phyloP scores from a whole-genome alignment of 2,113 vertebrate species.

The Theropithecus gelada region DNA sequence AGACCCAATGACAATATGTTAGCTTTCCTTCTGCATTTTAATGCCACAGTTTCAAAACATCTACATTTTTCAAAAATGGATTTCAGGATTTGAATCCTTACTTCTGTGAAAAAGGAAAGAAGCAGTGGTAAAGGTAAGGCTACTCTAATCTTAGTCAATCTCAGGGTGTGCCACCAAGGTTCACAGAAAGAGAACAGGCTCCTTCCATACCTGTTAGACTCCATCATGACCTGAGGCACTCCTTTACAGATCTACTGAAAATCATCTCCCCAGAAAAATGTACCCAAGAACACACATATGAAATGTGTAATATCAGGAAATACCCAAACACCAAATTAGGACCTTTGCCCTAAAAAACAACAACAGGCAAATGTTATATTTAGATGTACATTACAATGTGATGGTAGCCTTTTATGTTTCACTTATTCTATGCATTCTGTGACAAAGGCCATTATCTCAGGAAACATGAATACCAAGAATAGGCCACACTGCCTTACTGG shows the following conservation, averaged over 20 bases:
- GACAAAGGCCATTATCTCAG: neutral
- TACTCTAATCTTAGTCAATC: neutral
- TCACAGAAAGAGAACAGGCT: neutral
- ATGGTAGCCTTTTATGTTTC: neutral
- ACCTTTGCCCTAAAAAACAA: neutral
- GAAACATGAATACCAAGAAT: slow-evolving; percentile 9
- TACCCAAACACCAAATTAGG: neutral
- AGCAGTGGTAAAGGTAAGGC: neutral
- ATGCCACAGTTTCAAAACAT: neutral
- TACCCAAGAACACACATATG: neutral
- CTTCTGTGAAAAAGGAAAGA: neutral
- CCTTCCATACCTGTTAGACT: neutral
- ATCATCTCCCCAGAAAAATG: neutral
- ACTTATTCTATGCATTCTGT: neutral
- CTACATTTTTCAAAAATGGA: neutral
- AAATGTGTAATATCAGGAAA: neutral
- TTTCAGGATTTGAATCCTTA: neutral
- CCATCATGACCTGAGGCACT: neutral
- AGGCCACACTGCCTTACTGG: neutral
- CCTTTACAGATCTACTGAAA: neutral
- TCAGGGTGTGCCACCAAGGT: neutral
- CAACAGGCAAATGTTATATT: neutral
- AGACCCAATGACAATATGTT: neutral
- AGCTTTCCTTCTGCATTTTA: slow-evolving; percentile 39
- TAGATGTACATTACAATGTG: neutral